phyloP scores from a whole-genome alignment of 2,113 vertebrate genomes.

The Planiliza haematocheilus region DNA sequence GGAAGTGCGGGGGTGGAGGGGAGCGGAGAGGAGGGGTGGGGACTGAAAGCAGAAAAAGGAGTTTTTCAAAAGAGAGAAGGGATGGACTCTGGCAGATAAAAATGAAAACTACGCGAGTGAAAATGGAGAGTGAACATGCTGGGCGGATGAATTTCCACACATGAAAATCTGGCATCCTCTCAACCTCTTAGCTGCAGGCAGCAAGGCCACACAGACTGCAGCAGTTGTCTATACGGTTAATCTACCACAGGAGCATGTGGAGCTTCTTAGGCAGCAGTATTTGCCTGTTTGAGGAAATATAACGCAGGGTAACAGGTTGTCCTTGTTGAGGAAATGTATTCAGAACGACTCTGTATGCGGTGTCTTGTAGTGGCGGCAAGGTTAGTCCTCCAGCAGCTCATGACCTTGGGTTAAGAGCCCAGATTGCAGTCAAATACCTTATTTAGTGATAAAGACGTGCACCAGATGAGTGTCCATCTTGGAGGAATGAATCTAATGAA shows the following conservation, averaged over 20 bases:
- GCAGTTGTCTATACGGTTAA: background rate
- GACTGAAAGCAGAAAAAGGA: slow-evolving; percentile 43
- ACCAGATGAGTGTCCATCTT: background rate
- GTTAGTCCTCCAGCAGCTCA: background rate
- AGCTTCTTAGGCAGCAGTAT: slow-evolving; percentile 8
- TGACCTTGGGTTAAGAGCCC: slow-evolving; percentile 20
- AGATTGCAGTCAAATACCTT: slow-evolving; percentile 4
- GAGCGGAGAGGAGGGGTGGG: slow-evolving; percentile 27
- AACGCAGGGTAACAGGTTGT: background rate
- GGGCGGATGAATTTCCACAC: slow-evolving; percentile 58
- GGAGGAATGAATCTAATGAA: background rate
- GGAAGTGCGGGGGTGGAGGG: slow-evolving; percentile 29
- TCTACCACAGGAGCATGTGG: background rate
- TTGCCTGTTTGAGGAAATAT: slow-evolving; percentile 21
- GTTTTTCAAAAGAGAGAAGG: slow-evolving; percentile 64
- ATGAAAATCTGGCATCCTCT: slow-evolving; percentile 34
- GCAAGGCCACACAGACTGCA: slow-evolving; percentile 26
- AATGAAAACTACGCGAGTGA: slow-evolving; percentile 47
- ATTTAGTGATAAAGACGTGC: background rate
- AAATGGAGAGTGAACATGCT: slow-evolving; percentile 61
- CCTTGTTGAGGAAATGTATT: background rate
- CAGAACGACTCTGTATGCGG: background rate
- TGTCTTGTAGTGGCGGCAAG: background rate
- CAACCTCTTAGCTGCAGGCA: slow-evolving; percentile 41
- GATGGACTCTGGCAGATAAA: slow-evolving; percentile 63